Base-by-base conservation (phyloP, 2,113 vertebrate genomes). In the Leptobrachium ailaonicum region DNA sequence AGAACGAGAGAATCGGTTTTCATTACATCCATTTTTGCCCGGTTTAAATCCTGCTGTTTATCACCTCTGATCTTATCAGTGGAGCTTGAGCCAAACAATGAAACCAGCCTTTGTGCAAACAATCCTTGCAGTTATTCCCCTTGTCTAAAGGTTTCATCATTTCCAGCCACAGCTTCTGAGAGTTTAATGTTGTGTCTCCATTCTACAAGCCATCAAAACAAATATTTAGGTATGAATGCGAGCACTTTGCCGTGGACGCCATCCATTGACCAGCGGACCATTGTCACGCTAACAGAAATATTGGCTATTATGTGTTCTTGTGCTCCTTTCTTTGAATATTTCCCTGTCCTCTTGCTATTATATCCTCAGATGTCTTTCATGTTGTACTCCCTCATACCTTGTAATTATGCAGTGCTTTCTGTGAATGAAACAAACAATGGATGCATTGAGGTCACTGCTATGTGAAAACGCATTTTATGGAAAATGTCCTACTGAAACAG, bases 41-140 rank as follows among this genome's bases (percentile, higher is more conserved):
- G 45, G 13, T n/a, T 45, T n/a, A 69, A 69, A 43, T 68, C 40
- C 3, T 12, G 8, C 11, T 42, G 45, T 69, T 69, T 44, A 69
- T 69, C 41, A 7, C 10, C 4, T 71, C 44, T 50, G 68, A 50
- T 71, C 68, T 50, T 71, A 50, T 71, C 68, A 50, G 43, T 45
- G 67, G n/a, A 43, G 13, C 6, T 69, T 45, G 4, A 45, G 14
- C 41, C 41, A 14, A 6, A 50, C 6, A 2, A 47, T 47, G 44
- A 42, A 64, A 64, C 62, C 20, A 71, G 67, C 68, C 6, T 71
- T 47, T 45, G 43, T 71, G 40, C 45, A 71, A 47, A 50, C n/a
- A 71, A 3, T 32, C 45, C 44, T 50, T 20, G 42, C 43, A 32
- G 45, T 71, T n/a, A 50, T 71, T 71, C 20, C 10, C 14, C 68